Base-by-base conservation (phyloP, 1,140 invertebrate genomes). In the Eumeta japonica region DNA sequence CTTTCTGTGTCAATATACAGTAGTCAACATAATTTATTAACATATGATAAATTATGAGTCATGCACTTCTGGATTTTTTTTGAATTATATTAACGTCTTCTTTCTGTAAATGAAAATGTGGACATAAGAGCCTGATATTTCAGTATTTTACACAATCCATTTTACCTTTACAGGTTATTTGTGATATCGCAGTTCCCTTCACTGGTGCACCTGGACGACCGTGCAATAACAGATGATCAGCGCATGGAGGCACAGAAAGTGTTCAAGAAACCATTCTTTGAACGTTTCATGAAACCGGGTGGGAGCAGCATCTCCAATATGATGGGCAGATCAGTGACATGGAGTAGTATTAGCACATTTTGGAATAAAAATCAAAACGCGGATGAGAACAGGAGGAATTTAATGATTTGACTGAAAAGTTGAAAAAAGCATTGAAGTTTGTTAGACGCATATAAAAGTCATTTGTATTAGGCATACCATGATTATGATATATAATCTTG, bases 121-220 rank as follows among this genome's bases (percentile, higher is more conserved):
- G n/a, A n/a, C n/a, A n/a, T n/a, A n/a, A n/a, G n/a, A n/a, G n/a
- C n/a, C n/a, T n/a, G n/a, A n/a, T n/a, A n/a, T n/a, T n/a, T n/a
- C n/a, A n/a, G n/a, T n/a, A n/a, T n/a, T n/a, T n/a, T n/a, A n/a
- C n/a, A n/a, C n/a, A n/a, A n/a, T n/a, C n/a, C n/a, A 19, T 10
- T 46, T 14, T 20, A 38, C 55, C 37, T 39, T 72, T 76, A 2
- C 52, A 85, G 83, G 49, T 68, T 86, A n/a, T 87, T 82, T 57
- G 76, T 86, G 4, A 81, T 87, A 54, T 86, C 84, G 0, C 78
- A 83, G 55, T 85, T 88, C 50, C 79, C 82, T 2, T 71, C 72
- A 1, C 59, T 87, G 12, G 47, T 77, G 3, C 83, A 87, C 50
- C 62, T 87, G 42, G 85, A 88, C 53, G 85, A 86, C 53, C 62